A percentile compares a stretch with the other conserved stretches of the same genome.
Conservation (phyloP, 2,113 vertebrate genomes). For the Periophthalmus modestus region DNA sequence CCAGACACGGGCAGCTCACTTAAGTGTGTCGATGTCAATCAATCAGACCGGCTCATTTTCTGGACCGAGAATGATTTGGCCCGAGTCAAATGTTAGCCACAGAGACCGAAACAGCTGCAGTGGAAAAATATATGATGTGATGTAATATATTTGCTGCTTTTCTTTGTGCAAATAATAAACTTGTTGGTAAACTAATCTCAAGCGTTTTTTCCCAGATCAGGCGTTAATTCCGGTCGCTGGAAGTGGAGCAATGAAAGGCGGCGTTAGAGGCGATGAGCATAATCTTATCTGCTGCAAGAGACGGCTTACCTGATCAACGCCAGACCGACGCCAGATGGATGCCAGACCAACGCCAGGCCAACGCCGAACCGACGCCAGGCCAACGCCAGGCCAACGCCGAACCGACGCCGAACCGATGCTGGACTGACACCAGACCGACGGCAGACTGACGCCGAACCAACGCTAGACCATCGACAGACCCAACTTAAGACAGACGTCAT, state of each 20-base stretch:
- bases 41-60: constrained; percentile 19
- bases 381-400: no score
- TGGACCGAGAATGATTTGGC: constrained; percentile 43
- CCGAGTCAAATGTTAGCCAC: constrained; percentile 42
- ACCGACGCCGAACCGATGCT: no score
- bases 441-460: no score
- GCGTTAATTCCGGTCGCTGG: constrained; percentile 10
- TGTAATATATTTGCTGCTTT: background rate
- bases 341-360: no score
- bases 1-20: constrained; percentile 15
- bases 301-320: background rate
- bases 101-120: background rate
- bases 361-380: no score
- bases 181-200: background rate
- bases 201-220: constrained; percentile 1
- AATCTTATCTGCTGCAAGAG: constrained; percentile 3
- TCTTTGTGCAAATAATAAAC: background rate
- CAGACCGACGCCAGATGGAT: no score
- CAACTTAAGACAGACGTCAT: no score
- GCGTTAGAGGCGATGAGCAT: background rate
- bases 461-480: no score
- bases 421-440: no score
- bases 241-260: constrained; percentile 6
- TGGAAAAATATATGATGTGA: background rate
- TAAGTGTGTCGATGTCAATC: constrained; percentile 32